Conservation (phyloP, 1,140 invertebrate species). For the Zaprionus africanus region DNA sequence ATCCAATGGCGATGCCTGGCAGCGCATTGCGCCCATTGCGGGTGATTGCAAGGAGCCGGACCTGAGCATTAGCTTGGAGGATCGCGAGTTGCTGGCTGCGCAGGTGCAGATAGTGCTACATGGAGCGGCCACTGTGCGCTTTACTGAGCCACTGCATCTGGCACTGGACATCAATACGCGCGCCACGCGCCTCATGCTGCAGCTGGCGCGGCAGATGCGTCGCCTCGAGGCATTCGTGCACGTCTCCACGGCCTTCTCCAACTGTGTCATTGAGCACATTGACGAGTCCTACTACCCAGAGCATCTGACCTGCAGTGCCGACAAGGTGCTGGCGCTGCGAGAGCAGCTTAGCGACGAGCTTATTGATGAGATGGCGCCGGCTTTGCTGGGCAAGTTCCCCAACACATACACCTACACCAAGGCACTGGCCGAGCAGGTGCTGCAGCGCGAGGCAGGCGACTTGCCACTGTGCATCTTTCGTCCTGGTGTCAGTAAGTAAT, state of each 20-base stretch:
- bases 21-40: slow-evolving; percentile 83
- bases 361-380: slow-evolving; percentile 88
- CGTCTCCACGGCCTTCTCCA: slow-evolving; percentile 90
- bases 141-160: slow-evolving; percentile 90
- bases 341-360: slow-evolving; percentile 86
- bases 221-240: slow-evolving; percentile 89
- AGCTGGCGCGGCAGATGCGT: slow-evolving; percentile 87
- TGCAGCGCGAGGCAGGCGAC: slow-evolving; percentile 87
- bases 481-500: slow-evolving; percentile 88
- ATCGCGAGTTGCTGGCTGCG: slow-evolving; percentile 77
- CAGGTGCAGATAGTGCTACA: slow-evolving; percentile 91
- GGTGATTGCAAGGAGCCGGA: slow-evolving; percentile 87
- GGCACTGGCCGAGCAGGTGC: slow-evolving; percentile 90
- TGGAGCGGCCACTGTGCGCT: slow-evolving; percentile 92
- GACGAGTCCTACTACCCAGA: slow-evolving; percentile 90
- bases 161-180: slow-evolving; percentile 87
- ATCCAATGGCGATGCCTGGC: slow-evolving; percentile 22
- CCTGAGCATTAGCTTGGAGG: slow-evolving; percentile 88
- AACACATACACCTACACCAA: slow-evolving; percentile 95
- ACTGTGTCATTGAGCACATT: slow-evolving; percentile 87
- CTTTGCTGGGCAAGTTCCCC: slow-evolving; percentile 89
- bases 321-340: slow-evolving; percentile 87
- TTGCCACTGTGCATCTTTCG: slow-evolving; percentile 90
- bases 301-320: slow-evolving; percentile 86
- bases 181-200: slow-evolving; percentile 86